phyloP scores from a whole-genome alignment of 2,888 invertebrate species.

The Tachina lurida region DNA sequence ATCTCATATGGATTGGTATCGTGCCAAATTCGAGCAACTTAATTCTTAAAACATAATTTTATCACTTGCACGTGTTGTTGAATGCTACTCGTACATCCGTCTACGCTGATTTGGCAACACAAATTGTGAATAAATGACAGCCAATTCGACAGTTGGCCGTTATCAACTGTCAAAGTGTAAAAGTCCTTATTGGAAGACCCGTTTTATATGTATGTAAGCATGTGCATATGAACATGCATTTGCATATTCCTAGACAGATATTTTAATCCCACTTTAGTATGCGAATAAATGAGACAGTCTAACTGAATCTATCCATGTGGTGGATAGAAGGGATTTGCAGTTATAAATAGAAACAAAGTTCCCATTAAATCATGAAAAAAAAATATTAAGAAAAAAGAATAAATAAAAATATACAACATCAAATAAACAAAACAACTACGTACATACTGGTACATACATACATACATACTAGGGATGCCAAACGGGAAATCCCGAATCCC shows the following conservation, averaged over 20 bases:
- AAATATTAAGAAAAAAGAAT: constrained; percentile 17
- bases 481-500: too few species aligned
- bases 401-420: constrained; percentile 12
- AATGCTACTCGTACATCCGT: too few species aligned
- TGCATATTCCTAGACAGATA: constrained; percentile 58
- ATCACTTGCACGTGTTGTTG: too few species aligned
- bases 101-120: too few species aligned
- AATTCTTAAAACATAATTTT: too few species aligned
- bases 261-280: constrained; percentile 59
- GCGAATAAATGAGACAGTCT: constrained; percentile 47
- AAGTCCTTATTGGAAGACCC: too few species aligned
- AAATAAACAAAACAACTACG: constrained; percentile 12
- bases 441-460: not conserved
- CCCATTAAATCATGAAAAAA: constrained; percentile 52
- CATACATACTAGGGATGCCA: too few species aligned
- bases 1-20: too few species aligned
- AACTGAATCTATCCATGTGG: constrained; percentile 38
- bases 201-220: not conserved
- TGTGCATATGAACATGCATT: not conserved
- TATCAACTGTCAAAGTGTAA: too few species aligned
- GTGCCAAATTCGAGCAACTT: too few species aligned
- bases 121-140: too few species aligned
- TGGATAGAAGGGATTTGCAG: constrained; percentile 50
- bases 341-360: constrained; percentile 63
- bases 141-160: too few species aligned